Evolutionary conservation across 2,113 vertebrate species (phyloP).

Genomic region (Pachyramphus minor): DNA sequence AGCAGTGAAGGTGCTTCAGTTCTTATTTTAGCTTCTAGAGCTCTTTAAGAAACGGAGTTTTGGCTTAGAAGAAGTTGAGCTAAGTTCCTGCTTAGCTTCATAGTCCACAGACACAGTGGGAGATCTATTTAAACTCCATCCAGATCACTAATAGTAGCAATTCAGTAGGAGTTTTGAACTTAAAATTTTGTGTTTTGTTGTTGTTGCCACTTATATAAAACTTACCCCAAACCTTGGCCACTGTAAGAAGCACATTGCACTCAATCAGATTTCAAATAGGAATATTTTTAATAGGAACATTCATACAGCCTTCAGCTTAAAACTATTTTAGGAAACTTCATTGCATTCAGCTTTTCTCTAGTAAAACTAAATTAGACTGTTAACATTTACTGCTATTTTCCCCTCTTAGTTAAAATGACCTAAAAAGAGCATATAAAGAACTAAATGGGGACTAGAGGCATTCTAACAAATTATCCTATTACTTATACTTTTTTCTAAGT

Average conservation of each 20-base stretch:
- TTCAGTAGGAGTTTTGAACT: neutral
- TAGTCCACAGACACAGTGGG: neutral
- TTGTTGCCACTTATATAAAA: neutral
- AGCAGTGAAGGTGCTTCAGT: neutral
- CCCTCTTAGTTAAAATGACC: slow-evolving; percentile 5
- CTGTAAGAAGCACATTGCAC: neutral
- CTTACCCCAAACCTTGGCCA: neutral
- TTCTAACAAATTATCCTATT: slow-evolving; percentile 28
- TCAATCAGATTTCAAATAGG: neutral
- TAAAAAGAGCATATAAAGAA: neutral
- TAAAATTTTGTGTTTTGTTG: neutral
- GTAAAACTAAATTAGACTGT: slow-evolving; percentile 40
- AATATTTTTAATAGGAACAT: neutral
- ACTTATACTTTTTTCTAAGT: neutral
- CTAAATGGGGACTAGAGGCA: neutral
- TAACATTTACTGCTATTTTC: slow-evolving; percentile 47
- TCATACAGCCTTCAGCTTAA: neutral
- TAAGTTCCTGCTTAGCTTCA: neutral
- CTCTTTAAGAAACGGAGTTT: neutral
- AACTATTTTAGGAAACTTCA: slow-evolving; percentile 37
- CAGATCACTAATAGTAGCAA: neutral
- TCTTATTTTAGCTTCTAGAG: neutral
- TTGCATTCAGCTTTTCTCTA: neutral
- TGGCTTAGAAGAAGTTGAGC: neutral
- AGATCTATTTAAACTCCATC: neutral